These are phyloP conservation scores for Meteorus cinctellus DNA, from an alignment of 2,888 invertebrate genomes.

Conservation along the genomic window DNA sequence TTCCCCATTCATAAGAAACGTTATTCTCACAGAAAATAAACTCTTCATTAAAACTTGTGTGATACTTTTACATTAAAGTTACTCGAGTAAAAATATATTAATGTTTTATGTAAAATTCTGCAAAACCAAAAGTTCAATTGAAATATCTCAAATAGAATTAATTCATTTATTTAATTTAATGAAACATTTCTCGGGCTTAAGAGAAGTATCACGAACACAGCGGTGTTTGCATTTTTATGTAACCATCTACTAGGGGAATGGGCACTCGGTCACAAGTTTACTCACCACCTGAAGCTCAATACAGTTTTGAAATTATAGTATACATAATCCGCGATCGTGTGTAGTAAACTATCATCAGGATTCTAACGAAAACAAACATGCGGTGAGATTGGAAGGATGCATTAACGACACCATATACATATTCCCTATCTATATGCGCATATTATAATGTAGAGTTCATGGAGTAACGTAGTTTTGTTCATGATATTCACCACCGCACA, in stretches of 20 bases:
- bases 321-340: neutral
- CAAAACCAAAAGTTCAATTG: no score
- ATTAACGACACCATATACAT: neutral
- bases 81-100: no score
- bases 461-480: neutral
- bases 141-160: no score
- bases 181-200: no score
- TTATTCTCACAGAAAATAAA: neutral
- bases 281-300: neutral
- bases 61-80: no score
- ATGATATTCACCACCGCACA: neutral
- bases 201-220: no score
- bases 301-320: neutral
- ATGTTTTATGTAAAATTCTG: no score
- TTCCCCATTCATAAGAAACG: neutral
- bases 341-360: neutral
- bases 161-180: no score
- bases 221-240: no score
- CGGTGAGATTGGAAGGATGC: neutral
- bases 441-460: neutral
- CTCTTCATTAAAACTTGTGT: neutral
- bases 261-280: neutral
- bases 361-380: neutral
- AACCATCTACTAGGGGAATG: no score
- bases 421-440: neutral